Conservation (phyloP, 2,113 vertebrate species). For the Thinocorus orbignyianus region DNA sequence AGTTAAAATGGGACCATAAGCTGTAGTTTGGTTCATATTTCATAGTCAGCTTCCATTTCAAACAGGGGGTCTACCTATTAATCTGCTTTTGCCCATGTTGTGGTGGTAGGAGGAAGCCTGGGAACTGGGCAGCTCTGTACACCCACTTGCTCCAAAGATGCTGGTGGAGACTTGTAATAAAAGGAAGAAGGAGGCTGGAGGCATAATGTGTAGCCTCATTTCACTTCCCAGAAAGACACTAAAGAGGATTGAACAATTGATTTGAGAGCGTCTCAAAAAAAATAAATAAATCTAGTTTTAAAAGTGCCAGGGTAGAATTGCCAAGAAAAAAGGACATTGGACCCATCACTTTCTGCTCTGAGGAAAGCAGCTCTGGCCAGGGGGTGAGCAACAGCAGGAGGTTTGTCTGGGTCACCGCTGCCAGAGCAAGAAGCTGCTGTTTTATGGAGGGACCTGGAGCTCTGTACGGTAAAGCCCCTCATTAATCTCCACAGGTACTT, state of each 20-base stretch:
- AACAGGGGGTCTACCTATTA: neutral
- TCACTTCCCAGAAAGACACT: conserved; percentile 53
- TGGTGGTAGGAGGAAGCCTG: neutral
- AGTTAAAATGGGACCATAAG: neutral
- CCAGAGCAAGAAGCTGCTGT: neutral
- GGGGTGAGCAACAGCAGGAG: neutral
- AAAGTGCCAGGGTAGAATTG: neutral
- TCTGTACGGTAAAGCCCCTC: neutral
- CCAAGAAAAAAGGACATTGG: neutral
- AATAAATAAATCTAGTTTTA: neutral
- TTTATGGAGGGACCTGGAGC: neutral
- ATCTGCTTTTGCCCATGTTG: neutral
- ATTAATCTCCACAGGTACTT: neutral
- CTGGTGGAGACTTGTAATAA: neutral
- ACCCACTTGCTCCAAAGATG: neutral
- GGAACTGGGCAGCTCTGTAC: neutral
- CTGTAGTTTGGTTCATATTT: neutral
- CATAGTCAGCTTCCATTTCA: neutral
- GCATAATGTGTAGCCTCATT: neutral
- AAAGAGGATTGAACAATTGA: conserved; percentile 10
- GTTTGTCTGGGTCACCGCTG: neutral
- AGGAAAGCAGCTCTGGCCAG: neutral
- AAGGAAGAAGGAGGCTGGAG: neutral
- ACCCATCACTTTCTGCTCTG: neutral
- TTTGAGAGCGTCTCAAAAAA: neutral